Evolutionary conservation across 2,113 vertebrate species (phyloP).

Genomic region (Isurus oxyrinchus): DNA sequence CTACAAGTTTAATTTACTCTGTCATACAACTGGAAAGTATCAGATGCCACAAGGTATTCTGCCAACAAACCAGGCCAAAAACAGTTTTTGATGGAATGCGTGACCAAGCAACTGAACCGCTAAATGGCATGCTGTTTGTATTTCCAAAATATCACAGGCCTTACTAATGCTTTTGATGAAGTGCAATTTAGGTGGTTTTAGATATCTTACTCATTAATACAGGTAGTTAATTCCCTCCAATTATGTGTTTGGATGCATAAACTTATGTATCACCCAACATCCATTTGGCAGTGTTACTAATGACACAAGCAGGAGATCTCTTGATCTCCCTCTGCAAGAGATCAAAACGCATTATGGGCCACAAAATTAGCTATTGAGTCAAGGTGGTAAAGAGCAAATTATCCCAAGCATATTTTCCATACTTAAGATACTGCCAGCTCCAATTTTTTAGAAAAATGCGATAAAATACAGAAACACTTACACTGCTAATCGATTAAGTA

Average conservation of each 20-base stretch:
- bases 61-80: not conserved
- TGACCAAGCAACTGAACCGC: not conserved
- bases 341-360: not conserved
- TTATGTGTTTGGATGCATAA: not conserved
- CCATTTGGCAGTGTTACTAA: not conserved
- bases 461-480: conserved; percentile 58
- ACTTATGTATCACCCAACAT: not conserved
- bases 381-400: not conserved
- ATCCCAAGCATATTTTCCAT: not conserved
- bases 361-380: not conserved
- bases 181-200: not conserved
- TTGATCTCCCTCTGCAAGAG: not conserved
- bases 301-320: not conserved
- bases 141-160: not conserved
- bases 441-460: not conserved
- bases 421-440: no score
- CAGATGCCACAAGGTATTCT: not conserved
- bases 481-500: conserved; percentile 90
- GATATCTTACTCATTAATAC: not conserved
- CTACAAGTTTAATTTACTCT: not conserved
- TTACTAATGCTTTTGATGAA: not conserved
- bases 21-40: not conserved
- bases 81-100: not conserved
- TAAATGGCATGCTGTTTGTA: not conserved
- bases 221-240: not conserved